Evolutionary conservation across 2,113 vertebrate genomes (phyloP), one percentile per base, ranked within the genome.

Genomic region (Brachypodius melanocephalos): DNA sequence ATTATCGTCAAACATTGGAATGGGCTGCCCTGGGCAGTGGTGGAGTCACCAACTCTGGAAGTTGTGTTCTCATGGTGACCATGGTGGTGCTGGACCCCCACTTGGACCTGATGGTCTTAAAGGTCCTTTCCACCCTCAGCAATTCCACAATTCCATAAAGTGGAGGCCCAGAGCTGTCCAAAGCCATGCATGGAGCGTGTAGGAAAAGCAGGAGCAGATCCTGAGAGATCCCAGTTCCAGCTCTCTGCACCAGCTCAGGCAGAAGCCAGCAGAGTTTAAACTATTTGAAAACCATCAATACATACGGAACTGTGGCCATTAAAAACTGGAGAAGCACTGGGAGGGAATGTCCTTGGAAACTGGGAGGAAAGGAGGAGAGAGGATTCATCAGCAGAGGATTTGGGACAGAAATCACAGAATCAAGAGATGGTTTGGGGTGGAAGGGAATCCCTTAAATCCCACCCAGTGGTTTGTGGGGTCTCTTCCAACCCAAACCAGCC

Each of bases 181-280:
- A 73, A 58, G 46, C 6, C 18, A 20, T 1, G 5, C 0, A 10
- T 29, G 12, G n/a, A 65, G 12, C 3, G 26, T 17, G 34, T 8
- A 4, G 77, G 55, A 66, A 54, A 16, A 85, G 14, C 31, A 59
- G 48, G 49, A 52, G 68, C 34, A 71, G 52, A 40, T 74, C 19
- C 21, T 72, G 34, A 42, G 42, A 57, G 59, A 61, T 16, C 4
- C 22, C 45, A 3, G 2, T 12, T 10, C 40, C 21, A 24, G 31
- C 19, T 52, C 43, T 28, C 57, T 71, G 48, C 43, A 38, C 14
- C 31, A 38, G 38, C 26, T 81, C 52, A 46, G 57, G 40, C 22
- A 65, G 43, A 17, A 52, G 9, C 51, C 51, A 52, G 28, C 28
- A 29, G 51, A 6, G 51, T 17, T 29, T 49, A 1, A 65, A 32